Evolutionary conservation across 2,113 vertebrate species (phyloP), one percentile per base, ranked within the genome.

Genomic region (Ginglymostoma cirratum): DNA sequence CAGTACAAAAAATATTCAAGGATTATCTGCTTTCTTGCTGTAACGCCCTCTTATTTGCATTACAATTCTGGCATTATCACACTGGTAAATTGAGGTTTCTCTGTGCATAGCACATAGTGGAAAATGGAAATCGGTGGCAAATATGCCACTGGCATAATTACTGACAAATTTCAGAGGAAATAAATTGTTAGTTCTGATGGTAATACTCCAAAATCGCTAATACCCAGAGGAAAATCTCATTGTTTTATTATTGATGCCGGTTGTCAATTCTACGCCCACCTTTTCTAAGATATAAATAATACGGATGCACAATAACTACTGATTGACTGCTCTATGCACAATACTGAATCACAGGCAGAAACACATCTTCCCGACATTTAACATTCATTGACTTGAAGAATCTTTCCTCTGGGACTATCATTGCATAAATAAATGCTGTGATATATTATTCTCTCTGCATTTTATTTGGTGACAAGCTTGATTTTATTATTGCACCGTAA

Each of bases 81-180:
- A 4, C 38, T 72, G 67, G 94, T 52, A 19, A 69, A 27, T 48
- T 76, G 12, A 70, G 42, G 5, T 67, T 23, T 3, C n/a, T 38
- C 21, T 24, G n/a, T 8, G 65, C 42, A 23, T 66, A 93, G 17
- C 27, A 52, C 65, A 42, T 66, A n/a, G 27, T 48, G 27, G 94
- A 72, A 95, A 95, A 52, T 95, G 42, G 72, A 23, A 95, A 15
- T 72, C 42, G 42, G 38, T 72, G 94, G 69, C 19, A 95, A 95
- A 95, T 95, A 70, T 95, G 69, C 45, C 94, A 95, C 67, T 30
- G 24, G 67, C 42, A 95, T 52, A 72, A 72, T 70, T 72, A 34
- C 66, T 72, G 69, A 95, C 67, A 95, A 95, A 48, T 95, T 95
- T 95, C 94, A 95, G 52, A 95, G 94, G n/a, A 67, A 76, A 72